Conservation (phyloP, 2,888 invertebrate genomes). For the Mallateleia sp. region DNA sequence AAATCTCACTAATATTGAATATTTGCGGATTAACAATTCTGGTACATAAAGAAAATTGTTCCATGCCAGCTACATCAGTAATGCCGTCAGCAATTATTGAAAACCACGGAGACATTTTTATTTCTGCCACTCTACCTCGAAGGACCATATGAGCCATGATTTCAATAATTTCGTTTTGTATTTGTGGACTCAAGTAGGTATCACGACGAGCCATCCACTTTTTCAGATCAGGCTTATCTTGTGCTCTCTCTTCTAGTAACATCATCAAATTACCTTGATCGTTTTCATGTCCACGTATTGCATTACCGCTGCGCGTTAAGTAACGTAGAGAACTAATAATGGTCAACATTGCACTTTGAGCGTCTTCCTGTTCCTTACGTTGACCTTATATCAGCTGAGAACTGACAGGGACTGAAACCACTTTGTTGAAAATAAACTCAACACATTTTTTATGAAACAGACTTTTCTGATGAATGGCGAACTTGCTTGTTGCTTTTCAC, state of each 20-base stretch:
- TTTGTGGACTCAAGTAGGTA: conserved; percentile 28
- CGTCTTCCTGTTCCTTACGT: conserved; percentile 10
- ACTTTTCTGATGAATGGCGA: conserved; percentile 34
- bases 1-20: conserved; percentile 1
- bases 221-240: conserved; percentile 18
- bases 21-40: conserved; percentile 15
- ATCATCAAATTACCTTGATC: conserved; percentile 36
- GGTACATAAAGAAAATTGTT: conserved; percentile 33
- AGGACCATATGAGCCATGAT: conserved; percentile 42
- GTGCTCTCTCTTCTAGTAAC: conserved; percentile 29
- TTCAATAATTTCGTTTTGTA: conserved; percentile 46
- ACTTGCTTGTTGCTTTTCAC: conserved; percentile 28
- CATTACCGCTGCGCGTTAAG: conserved; percentile 24
- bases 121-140: conserved; percentile 10
- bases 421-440: conserved; percentile 25
- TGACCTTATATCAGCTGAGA: conserved; percentile 11
- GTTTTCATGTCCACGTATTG: conserved; percentile 32
- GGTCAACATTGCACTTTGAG: conserved; percentile 3
- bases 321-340: conserved; percentile 37
- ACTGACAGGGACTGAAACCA: no score
- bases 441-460: conserved; percentile 33
- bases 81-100: conserved; percentile 46
- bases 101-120: conserved; percentile 31
- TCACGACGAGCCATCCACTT: conserved; percentile 16
- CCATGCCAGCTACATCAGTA: conserved; percentile 28